Evolutionary conservation across 1,140 invertebrate genomes (phyloP).

Genomic region (Calliphora vicina): DNA sequence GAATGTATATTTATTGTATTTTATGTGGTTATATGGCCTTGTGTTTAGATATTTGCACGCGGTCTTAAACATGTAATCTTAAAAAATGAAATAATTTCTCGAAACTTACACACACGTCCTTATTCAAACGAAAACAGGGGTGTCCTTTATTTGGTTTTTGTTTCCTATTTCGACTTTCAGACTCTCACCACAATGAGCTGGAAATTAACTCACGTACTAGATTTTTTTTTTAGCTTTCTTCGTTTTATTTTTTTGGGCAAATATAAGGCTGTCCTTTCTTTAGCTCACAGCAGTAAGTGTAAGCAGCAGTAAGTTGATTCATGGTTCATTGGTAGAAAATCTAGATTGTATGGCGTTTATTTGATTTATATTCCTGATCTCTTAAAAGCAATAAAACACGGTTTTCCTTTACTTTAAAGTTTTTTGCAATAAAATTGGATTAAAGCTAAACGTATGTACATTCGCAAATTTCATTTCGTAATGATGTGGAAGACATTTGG

Average conservation of each 20-base stretch:
- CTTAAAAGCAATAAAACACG: constrained; percentile 7
- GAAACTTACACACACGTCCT: background rate
- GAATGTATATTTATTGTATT: background rate
- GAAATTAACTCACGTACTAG: constrained; percentile 28
- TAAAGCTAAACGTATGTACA: no score
- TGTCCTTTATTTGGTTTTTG: background rate
- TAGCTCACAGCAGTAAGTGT: background rate
- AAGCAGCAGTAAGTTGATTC: background rate
- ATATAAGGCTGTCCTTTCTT: background rate
- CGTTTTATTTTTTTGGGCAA: constrained; percentile 6
- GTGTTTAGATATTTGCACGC: constrained; percentile 23
- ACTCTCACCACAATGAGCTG: constrained; percentile 16
- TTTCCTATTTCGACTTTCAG: background rate
- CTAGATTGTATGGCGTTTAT: constrained; percentile 9
- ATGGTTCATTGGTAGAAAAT: background rate
- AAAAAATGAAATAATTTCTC: constrained; percentile 33
- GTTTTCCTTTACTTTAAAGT: background rate
- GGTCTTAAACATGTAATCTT: constrained; percentile 19
- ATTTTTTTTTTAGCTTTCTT: background rate
- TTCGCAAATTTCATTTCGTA: no score
- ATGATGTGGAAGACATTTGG: background rate
- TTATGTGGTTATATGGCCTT: background rate
- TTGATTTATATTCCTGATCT: constrained; percentile 26
- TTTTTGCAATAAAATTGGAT: background rate
- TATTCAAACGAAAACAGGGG: background rate